Evolutionary conservation across 1,140 invertebrate species (phyloP), one percentile per base, ranked within the genome.

Genomic region (Drosophila gunungcola): DNA sequence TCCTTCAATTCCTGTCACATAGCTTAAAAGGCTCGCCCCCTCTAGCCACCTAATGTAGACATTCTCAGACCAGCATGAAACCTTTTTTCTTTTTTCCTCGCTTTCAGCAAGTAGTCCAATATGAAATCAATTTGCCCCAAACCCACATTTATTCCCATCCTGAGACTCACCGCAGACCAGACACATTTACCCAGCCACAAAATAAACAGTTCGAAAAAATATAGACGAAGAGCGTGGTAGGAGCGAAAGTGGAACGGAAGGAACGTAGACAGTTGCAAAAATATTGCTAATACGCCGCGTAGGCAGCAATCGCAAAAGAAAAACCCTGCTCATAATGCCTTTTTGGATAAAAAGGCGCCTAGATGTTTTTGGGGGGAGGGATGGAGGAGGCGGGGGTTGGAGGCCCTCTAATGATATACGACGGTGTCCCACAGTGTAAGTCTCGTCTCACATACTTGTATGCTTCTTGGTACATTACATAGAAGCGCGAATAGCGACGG

Each of bases 201-300:
- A 78, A 63, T 64, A 74, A 80, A 78, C 63, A 73, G 49, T 64
- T 49, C 29, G 42, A 58, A 65, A 76, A 60, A 64, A 70, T 51
- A 29, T 53, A 52, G 11, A 73, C 36, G 46, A 10, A 36, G 21
- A 6, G 45, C 43, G 36, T 32, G 27, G 45, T 41, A 11, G 16
- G 68, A 29, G 46, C 11, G 29, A 2, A 52, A 51, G 72, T 42
- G 46, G 77, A 54, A 27, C 68, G 57, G 80, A 80, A 62, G 68
- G 63, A 63, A 48, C 60, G 52, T 60, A 89, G 80, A 83, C 83
- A 83, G 75, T 89, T 46, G 63, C 72, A 77, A 83, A 86, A 83
- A 88, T 89, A 89, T 88, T 83, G 74, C 83, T 88, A 83, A 89
- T 89, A 88, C 83, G 76, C 45, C 48, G 75, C 76, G 79, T 88